A percentile compares a stretch with the other conserved stretches of the same genome.
These are phyloP conservation scores for Penaeus monodon DNA, from an alignment of 2,888 invertebrate genomes.

Conservation along the genomic window DNA sequence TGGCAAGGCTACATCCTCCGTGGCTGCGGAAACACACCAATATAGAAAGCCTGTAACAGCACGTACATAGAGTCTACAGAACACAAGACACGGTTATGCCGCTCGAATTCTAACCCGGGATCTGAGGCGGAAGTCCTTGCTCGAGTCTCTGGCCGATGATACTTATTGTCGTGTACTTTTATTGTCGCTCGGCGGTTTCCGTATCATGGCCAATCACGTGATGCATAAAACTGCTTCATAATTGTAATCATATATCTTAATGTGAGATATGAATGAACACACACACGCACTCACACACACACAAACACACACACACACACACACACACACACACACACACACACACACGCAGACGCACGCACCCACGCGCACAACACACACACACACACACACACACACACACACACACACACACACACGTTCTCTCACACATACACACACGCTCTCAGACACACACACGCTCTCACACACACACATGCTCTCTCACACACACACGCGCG, in stretches of 20 bases:
- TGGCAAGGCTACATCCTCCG: slow-evolving; percentile 33
- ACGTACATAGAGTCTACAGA: slow-evolving; percentile 6
- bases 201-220: too few species aligned
- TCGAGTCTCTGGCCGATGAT: too few species aligned
- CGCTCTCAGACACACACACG: too few species aligned
- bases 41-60: too few species aligned
- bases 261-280: too few species aligned
- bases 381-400: background rate
- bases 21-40: slow-evolving; percentile 13
- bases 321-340: background rate
- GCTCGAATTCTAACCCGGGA: background rate
- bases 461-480: background rate
- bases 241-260: too few species aligned
- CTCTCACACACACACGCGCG: background rate
- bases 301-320: background rate
- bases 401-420: background rate
- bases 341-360: background rate
- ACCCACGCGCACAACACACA: background rate
- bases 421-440: too few species aligned
- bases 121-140: too few species aligned
- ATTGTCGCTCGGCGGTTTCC: too few species aligned
- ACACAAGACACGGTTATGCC: slow-evolving; percentile 4
- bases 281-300: background rate
- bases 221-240: too few species aligned
- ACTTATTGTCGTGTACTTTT: slow-evolving; percentile 3